Conservation (phyloP, 2,113 vertebrate species). For the Heloderma charlesbogerti region DNA sequence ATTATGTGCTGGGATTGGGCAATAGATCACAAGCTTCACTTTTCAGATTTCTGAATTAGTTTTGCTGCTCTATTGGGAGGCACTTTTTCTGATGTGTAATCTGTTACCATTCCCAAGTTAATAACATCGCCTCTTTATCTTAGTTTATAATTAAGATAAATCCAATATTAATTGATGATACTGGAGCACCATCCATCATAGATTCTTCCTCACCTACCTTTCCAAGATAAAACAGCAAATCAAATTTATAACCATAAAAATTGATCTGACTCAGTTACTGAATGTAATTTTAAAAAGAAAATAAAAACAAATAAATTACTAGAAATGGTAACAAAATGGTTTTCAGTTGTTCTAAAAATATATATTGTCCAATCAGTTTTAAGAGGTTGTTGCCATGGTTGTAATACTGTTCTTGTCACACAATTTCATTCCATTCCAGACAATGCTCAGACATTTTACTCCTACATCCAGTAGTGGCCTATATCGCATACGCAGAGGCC, state of each 20-base stretch:
- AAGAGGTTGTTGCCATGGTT: conserved; percentile 32
- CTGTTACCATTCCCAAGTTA: conserved; percentile 39
- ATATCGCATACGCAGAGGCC: not conserved
- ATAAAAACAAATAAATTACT: conserved; percentile 34
- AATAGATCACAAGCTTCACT: conserved; percentile 38
- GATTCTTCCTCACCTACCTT: conserved; percentile 38
- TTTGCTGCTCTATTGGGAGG: conserved; percentile 46
- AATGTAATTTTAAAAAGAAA: conserved; percentile 28
- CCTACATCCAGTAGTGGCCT: not conserved
- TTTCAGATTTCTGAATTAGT: conserved; percentile 47
- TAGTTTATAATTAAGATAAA: conserved; percentile 61
- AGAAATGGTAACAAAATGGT: conserved; percentile 28
- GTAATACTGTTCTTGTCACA: not conserved
- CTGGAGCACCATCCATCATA: conserved; percentile 55
- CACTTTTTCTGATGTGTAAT: conserved; percentile 48
- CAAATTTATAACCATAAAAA: conserved; percentile 60
- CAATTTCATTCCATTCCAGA: not conserved
- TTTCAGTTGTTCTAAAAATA: conserved; percentile 25
- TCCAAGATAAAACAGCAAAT: conserved; percentile 57
- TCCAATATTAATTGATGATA: conserved; percentile 58
- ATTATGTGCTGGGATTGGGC: conserved; percentile 17
- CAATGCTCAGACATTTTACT: not conserved
- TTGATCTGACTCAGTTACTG: conserved; percentile 49
- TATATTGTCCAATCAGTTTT: conserved; percentile 23
- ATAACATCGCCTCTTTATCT: conserved; percentile 48